phyloP scores from a whole-genome alignment of 2,113 vertebrate genomes.

The Phylloscopus trochiloides region DNA sequence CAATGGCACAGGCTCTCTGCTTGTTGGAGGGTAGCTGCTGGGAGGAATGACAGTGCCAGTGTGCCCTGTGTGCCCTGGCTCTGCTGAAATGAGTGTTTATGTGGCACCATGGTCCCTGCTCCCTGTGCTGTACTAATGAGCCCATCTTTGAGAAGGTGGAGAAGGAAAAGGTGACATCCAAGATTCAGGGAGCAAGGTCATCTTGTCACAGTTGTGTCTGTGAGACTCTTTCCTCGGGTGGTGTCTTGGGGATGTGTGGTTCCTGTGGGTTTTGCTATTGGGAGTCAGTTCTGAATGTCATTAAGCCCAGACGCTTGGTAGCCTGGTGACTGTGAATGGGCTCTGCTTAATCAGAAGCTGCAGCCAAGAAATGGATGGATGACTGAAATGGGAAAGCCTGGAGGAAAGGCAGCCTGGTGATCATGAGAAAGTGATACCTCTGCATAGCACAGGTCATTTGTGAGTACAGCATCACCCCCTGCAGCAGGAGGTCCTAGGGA shows the following conservation, averaged over 20 bases:
- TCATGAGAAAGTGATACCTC: background rate
- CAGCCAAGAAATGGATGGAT: background rate
- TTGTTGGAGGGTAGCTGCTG: background rate
- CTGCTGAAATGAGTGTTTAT: background rate
- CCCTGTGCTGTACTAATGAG: fast-evolving
- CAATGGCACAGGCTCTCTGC: fast-evolving
- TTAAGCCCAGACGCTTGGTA: background rate
- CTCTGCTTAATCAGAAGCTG: background rate
- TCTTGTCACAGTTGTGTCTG: background rate
- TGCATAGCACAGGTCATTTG: fast-evolving
- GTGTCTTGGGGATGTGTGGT: background rate
- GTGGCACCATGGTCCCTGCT: fast-evolving
- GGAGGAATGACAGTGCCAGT: fast-evolving
- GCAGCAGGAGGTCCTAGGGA: background rate
- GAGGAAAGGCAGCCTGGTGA: background rate
- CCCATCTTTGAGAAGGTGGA: background rate
- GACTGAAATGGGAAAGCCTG: background rate
- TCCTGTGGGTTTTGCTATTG: background rate
- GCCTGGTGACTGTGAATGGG: fast-evolving
- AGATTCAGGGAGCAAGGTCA: background rate
- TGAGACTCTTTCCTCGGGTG: background rate
- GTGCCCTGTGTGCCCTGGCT: fast-evolving
- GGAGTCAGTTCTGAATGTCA: background rate
- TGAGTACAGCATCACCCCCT: background rate
- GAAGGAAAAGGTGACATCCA: background rate